phyloP scores from a whole-genome alignment of 2,888 invertebrate genomes.

The Drosophila infuscata region DNA sequence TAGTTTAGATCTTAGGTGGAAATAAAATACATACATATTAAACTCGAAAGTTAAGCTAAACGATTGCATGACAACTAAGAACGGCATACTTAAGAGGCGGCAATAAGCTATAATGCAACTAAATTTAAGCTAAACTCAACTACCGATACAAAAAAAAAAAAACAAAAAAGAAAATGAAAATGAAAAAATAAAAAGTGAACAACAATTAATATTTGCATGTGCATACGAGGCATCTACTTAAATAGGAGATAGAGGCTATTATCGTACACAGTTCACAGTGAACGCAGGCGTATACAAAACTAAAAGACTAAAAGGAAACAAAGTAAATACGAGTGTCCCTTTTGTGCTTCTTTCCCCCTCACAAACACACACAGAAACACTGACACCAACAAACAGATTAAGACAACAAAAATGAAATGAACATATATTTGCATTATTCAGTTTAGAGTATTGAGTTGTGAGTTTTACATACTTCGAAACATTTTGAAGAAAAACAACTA shows the following conservation, averaged over 20 bases:
- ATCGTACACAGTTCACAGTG: conserved; percentile 43
- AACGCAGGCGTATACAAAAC: conserved; percentile 46
- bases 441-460: conserved; percentile 63
- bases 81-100: conserved; percentile 76
- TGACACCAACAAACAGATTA: conserved; percentile 24
- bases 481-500: conserved; percentile 72
- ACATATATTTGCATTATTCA: conserved; percentile 44
- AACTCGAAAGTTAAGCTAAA: conserved; percentile 65
- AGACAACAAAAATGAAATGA: conserved; percentile 9
- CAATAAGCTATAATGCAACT: conserved; percentile 68
- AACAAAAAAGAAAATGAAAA: conserved; percentile 10
- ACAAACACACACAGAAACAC: conserved; percentile 26
- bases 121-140: conserved; percentile 62
- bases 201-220: conserved; percentile 43
- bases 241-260: conserved; percentile 43
- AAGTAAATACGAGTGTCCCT: conserved; percentile 56
- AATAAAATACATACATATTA: conserved; percentile 57
- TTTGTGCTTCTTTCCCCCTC: conserved; percentile 68
- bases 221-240: conserved; percentile 38
- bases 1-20: conserved; percentile 78
- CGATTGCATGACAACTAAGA: conserved; percentile 57
- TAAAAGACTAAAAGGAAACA: conserved; percentile 71
- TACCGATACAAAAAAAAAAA: conserved; percentile 43
- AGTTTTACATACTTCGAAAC: conserved; percentile 63
- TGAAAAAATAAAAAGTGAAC: conserved; percentile 30